Conservation (phyloP, 2,888 invertebrate species). For the Rhabditophanes sp. region DNA sequence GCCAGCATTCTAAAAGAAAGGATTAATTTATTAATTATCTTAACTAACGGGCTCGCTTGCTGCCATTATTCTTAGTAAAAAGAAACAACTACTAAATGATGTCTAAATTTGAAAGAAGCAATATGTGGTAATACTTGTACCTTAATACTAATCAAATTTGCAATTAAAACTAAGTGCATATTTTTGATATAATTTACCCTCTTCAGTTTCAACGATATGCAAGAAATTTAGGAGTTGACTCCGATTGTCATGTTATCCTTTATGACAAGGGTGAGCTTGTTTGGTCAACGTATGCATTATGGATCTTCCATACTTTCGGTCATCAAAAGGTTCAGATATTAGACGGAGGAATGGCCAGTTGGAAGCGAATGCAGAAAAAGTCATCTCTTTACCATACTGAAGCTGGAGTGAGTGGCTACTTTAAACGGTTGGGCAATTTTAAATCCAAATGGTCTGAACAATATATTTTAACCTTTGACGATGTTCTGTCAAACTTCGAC, state of each 20-base stretch:
- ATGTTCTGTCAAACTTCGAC: constrained; percentile 33
- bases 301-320: constrained; percentile 39
- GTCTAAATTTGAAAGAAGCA: background rate
- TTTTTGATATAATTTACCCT: too few relatives aligned
- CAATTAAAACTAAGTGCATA: background rate
- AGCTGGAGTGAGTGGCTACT: constrained; percentile 5
- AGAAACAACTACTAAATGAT: too few relatives aligned
- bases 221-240: constrained; percentile 34
- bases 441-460: constrained; percentile 30
- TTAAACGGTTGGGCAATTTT: constrained; percentile 22
- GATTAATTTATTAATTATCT: too few relatives aligned
- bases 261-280: constrained; percentile 32
- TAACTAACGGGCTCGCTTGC: too few relatives aligned
- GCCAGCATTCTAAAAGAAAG: too few relatives aligned
- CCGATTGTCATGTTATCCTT: constrained; percentile 32
- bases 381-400: constrained; percentile 17
- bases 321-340: constrained; percentile 29
- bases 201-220: constrained; percentile 28
- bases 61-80: too few relatives aligned
- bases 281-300: constrained; percentile 35
- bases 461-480: constrained; percentile 34
- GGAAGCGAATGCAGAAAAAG: constrained; percentile 23
- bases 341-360: constrained; percentile 29
- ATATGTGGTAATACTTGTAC: background rate
- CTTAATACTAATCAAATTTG: background rate